Evolutionary conservation across 2,888 invertebrate genomes (phyloP), one percentile per base, ranked within the genome.

Genomic region (Drosophila borealis): DNA sequence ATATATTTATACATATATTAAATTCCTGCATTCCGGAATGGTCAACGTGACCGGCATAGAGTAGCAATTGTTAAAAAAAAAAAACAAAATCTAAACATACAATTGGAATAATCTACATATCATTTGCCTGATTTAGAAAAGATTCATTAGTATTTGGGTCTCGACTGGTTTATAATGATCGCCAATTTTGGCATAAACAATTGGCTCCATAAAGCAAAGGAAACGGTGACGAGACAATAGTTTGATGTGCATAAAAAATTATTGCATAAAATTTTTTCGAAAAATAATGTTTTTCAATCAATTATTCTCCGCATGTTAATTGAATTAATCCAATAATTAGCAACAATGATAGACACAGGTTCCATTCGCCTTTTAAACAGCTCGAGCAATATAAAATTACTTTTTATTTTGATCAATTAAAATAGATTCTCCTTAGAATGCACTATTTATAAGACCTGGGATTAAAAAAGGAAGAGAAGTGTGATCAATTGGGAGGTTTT

Each of bases 131-230:
- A 53, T 59, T 62, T 62, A 19, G 53, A 59, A 14, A 46, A 41
- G 9, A 61, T 54, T 66, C 49, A 81, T 83, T 83, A 74, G 71
- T 88, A 83, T 83, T 81, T 70, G 48, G 13, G 74, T 65, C 82
- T 74, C 82, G 82, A 76, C 61, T 68, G 61, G 41, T 41, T 64
- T 62, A 50, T 83, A 88, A 83, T 88, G 69, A 82, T 45, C 41
- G 14, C 57, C 82, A 50, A 56, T 55, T 81, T 63, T 50, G 80
- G 81, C 65, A 75, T 71, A 61, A 81, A 67, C 70, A 71, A 84
- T 73, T 60, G 66, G 25, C 60, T 39, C 66, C 70, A 80, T 70
- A 63, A 77, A 67, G 9, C 56, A 74, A 50, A 85, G 83, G 83
- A 83, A 83, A 66, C 61, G 42, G 34, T 67, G 80, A 79, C 74